Base-by-base conservation (phyloP, 2,113 vertebrate species). In the Steatornis caripensis region DNA sequence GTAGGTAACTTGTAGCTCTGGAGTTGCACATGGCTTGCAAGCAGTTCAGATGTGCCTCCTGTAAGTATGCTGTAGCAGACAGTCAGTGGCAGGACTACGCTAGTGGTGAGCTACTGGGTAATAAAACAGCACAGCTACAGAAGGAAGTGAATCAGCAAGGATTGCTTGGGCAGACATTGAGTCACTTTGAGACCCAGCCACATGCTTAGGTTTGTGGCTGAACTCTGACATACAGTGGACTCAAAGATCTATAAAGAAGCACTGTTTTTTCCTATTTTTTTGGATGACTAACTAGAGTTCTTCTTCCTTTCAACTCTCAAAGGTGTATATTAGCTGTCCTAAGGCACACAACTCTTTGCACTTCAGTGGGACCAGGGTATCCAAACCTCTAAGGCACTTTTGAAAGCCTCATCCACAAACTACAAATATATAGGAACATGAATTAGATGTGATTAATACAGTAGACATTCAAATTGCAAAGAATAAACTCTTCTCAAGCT, bases 301-400 rank as follows among this genome's bases (percentile, higher is more conserved):
- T 30, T 90, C 60, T 89, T 64, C 51, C 49, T 69, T 58, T 62
- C 39, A 45, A n/a, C 20, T 84, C 41, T 58, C 41, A 83, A 18
- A 84, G 86, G 26, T 2, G 4, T 16, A 1, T 12, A 85, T 26
- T 32, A 69, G 24, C 46, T 68, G 22, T 34, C 15, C 15, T 51
- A 66, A 86, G 22, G 20, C 34, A 22, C 0, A 0, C 0, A 3
- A 55, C 30, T 60, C 10, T 51, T 22, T 27, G n/a, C 15, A 80
- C 14, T 71, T 84, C 54, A 49, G 54, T 24, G 8, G 32, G 20
- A 69, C 12, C 2, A 34, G 11, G 10, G 17, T 77, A 18, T 24
- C 29, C 48, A 62, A 41, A 62, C 37, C 9, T 70, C 54, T 51
- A 74, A 81, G 15, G 34, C 9, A 37, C 17, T 81, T 92, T n/a